phyloP scores from a whole-genome alignment of 2,113 vertebrate species.

The Onychostruthus taczanowskii region DNA sequence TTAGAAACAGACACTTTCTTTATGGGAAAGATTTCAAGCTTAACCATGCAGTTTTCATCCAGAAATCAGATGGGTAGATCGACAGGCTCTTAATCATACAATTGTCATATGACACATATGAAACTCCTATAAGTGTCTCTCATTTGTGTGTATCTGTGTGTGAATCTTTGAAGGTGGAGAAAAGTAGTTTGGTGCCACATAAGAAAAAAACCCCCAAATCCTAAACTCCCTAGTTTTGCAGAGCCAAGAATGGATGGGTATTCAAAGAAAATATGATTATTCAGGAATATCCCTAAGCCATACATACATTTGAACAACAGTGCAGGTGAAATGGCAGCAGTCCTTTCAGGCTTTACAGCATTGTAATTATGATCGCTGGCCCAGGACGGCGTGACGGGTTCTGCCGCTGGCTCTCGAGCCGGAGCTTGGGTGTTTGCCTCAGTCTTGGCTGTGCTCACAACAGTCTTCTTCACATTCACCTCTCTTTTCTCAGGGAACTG shows the following conservation, averaged over 20 bases:
- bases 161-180: conserved; percentile 47
- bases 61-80: conserved; percentile 5
- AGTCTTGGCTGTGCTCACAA: conserved; percentile 19
- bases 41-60: conserved; percentile 1
- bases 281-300: conserved; percentile 79
- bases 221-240: conserved; percentile 25
- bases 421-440: conserved; percentile 56
- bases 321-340: conserved; percentile 82
- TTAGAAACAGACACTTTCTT: conserved; percentile 45
- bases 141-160: neutral
- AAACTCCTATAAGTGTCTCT: neutral
- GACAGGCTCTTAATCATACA: conserved; percentile 3
- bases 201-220: neutral
- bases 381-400: conserved; percentile 78
- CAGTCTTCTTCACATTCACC: conserved; percentile 56
- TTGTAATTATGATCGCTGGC: conserved; percentile 90
- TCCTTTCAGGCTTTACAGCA: conserved; percentile 91
- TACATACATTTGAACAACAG: conserved; percentile 96
- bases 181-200: neutral
- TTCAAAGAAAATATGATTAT: conserved; percentile 44
- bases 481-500: conserved; percentile 73
- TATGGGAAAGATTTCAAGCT: conserved; percentile 1
- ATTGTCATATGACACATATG: neutral
- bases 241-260: conserved; percentile 42
- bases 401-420: conserved; percentile 70